These are phyloP conservation scores for Upupa epops DNA, from an alignment of 2,113 vertebrate species.

Conservation along the genomic window DNA sequence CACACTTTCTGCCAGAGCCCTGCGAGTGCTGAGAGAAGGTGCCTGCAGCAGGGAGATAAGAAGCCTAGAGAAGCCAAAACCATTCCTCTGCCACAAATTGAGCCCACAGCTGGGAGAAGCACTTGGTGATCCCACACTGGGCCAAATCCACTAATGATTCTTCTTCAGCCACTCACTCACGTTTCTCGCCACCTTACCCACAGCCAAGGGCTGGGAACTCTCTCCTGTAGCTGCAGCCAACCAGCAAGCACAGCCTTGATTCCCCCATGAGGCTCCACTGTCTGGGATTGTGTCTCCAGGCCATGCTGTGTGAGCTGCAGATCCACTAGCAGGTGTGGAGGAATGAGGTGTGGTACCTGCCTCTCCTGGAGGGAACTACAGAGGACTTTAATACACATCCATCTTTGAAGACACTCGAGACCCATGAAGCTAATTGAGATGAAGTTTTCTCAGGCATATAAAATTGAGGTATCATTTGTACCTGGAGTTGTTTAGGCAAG, in stretches of 20 bases:
- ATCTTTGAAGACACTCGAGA: not conserved
- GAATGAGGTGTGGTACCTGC: not conserved
- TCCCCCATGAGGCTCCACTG: not conserved
- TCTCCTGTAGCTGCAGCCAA: not conserved
- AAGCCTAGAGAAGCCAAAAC: not conserved
- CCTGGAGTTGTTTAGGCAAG: not conserved
- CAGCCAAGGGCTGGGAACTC: not conserved
- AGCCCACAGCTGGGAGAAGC: not conserved
- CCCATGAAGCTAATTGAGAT: not conserved
- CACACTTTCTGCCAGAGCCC: not conserved
- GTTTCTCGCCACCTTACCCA: accelerated
- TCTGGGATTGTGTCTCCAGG: not conserved
- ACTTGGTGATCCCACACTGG: not conserved
- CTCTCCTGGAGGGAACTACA: not conserved
- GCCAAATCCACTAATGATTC: not conserved
- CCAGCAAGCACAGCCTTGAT: not conserved
- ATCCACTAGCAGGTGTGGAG: not conserved
- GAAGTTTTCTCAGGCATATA: not conserved
- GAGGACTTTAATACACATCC: accelerated
- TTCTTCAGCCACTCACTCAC: accelerated
- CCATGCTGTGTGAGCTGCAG: not conserved
- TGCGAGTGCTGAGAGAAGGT: accelerated
- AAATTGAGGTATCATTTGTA: not conserved
- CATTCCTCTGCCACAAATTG: not conserved
- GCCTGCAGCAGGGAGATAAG: not conserved